These are phyloP conservation scores for Brachionus plicatilis DNA, from an alignment of 1,140 invertebrate genomes.

Conservation along the genomic window DNA sequence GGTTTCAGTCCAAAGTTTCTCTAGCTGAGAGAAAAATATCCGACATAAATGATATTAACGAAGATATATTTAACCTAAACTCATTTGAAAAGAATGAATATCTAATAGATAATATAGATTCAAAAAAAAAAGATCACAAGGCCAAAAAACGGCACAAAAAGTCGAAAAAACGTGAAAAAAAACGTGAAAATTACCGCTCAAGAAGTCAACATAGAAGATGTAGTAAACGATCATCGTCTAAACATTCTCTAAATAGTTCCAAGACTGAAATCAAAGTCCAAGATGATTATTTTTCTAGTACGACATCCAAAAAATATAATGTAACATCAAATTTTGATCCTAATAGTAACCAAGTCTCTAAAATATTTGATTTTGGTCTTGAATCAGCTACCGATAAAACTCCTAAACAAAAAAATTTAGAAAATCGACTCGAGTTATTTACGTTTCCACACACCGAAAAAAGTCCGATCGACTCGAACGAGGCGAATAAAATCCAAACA, in stretches of 20 bases:
- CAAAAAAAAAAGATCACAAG: neutral
- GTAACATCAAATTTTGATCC: too few relatives aligned
- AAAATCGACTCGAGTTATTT: neutral
- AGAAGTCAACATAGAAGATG: neutral
- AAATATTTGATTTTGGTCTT: too few relatives aligned
- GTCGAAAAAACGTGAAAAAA: neutral
- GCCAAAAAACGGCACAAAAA: neutral
- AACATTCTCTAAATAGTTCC: neutral
- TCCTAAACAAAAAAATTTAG: neutral
- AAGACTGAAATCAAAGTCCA: too few relatives aligned
- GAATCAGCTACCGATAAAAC: neutral
- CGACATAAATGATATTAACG: neutral
- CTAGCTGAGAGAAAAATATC: neutral
- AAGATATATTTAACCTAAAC: constrained; percentile 13
- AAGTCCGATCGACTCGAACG: neutral
- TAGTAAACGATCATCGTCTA: neutral
- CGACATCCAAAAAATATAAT: too few relatives aligned
- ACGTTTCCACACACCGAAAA: neutral
- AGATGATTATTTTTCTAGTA: too few relatives aligned
- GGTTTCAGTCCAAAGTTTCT: neutral
- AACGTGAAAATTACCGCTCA: neutral
- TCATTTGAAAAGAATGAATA: neutral
- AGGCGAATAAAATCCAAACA: neutral
- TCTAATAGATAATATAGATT: neutral
- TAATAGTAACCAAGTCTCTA: too few relatives aligned